These are phyloP conservation scores for Caenorhabditis uteleia DNA, from an alignment of 2,888 invertebrate species.

Conservation along the genomic window DNA sequence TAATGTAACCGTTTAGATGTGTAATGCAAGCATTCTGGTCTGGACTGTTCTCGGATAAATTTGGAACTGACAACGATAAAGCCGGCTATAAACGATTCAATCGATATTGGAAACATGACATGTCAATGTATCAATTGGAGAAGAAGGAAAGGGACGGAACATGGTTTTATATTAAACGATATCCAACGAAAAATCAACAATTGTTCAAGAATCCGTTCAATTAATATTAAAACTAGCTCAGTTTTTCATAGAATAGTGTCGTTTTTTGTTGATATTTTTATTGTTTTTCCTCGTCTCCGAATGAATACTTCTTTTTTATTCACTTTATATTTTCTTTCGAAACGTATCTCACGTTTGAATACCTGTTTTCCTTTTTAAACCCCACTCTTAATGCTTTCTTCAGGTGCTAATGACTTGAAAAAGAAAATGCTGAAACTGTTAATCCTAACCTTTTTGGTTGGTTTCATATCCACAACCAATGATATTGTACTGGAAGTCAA, in stretches of 20 bases:
- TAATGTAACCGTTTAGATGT: conserved; percentile 44
- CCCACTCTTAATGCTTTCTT: neutral
- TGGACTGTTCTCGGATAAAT: conserved; percentile 71
- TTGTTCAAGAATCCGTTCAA: conserved; percentile 35
- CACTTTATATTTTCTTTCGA: conserved; percentile 1
- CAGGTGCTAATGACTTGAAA: conserved; percentile 1
- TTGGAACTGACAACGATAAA: conserved; percentile 61
- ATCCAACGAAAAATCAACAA: conserved; percentile 49
- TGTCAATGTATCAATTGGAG: conserved; percentile 62
- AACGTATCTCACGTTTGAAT: conserved; percentile 2
- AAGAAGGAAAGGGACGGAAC: conserved; percentile 59
- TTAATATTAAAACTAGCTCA: neutral
- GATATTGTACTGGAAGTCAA: neutral
- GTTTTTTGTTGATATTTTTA: conserved; percentile 7
- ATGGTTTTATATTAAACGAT: conserved; percentile 67
- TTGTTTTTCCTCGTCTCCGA: neutral
- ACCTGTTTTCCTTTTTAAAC: neutral
- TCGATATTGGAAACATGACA: conserved; percentile 65
- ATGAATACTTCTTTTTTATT: conserved; percentile 5
- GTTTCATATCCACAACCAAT: neutral
- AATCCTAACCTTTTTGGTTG: neutral
- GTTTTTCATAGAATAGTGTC: conserved; percentile 2
- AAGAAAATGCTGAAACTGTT: too few relatives aligned
- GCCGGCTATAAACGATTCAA: conserved; percentile 67
- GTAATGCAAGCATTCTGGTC: conserved; percentile 69